Evolutionary conservation across 2,113 vertebrate genomes (phyloP), one percentile per base, ranked within the genome.

Genomic region (Daboia siamensis): DNA sequence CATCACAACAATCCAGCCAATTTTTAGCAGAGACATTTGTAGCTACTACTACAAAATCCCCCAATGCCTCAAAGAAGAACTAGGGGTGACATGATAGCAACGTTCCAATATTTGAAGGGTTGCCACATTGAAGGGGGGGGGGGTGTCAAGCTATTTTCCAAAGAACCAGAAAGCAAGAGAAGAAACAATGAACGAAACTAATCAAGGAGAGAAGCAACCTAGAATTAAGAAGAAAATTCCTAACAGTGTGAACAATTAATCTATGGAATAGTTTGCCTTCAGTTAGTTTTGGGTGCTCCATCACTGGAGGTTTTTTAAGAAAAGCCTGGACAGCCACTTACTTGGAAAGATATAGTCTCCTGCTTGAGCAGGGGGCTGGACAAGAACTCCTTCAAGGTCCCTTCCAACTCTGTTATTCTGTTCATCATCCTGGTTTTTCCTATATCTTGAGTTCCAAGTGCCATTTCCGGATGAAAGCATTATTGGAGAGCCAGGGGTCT

Each of bases 401-500:
- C 13, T 33, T 17, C 29, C 13, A 33, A 33, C 13, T 69, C 29
- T 69, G 29, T 33, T 13, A 15, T 69, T 69, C 5, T 69, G 29
- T 69, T 69, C 29, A 56, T 2, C 24, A 13, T 9, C 39, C n/a
- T 48, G 89, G 21, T 23, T 84, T 80, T 48, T 84, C 4, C 4
- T 64, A 23, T 11, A 39, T 7, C 17, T 88, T 88, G 51, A 26
- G 23, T 74, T 46, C 64, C 55, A 5, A 80, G 46, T n/a, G 33
- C 55, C 39, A 89, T 89, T 11, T 46, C 9, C 64, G 55, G 52
- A 85, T 89, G 52, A 59, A 89, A 59, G 55, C 13, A 86, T 2
- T 91, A 93, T 89, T 94, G 90, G 56, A 54, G 93, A 90, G 88
- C 90, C 95, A 92, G 92, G 61, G n/a, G 17, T 61, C 95, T 95